phyloP scores from a whole-genome alignment of 1,140 invertebrate species.

The Zaprionus capensis region DNA sequence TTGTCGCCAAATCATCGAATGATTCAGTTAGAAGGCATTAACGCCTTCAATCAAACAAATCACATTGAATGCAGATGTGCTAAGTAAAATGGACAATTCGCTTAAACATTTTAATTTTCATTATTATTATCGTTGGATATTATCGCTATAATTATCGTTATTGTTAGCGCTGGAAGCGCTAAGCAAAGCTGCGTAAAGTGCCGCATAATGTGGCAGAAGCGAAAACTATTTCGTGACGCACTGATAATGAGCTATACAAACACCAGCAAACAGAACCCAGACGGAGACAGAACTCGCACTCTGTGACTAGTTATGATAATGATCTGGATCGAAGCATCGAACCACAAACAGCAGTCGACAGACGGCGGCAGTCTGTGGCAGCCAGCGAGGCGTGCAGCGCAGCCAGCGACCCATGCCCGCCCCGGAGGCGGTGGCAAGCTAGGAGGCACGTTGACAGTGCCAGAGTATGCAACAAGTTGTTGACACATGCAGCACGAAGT shows the following conservation, averaged over 20 bases:
- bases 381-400: slow-evolving; percentile 47
- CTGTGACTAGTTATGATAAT: slow-evolving; percentile 35
- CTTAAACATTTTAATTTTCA: slow-evolving; percentile 11
- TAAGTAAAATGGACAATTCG: slow-evolving; percentile 18
- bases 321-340: slow-evolving; percentile 40
- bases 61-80: slow-evolving; percentile 29
- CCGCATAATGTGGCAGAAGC: slow-evolving; percentile 52
- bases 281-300: slow-evolving; percentile 25
- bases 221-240: slow-evolving; percentile 56
- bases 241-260: slow-evolving; percentile 54
- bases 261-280: slow-evolving; percentile 4
- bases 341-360: slow-evolving; percentile 31
- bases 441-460: slow-evolving; percentile 31
- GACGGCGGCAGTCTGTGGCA: slow-evolving; percentile 5
- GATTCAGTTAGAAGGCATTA: slow-evolving; percentile 4
- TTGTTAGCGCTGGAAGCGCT: slow-evolving; percentile 27
- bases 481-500: slow-evolving; percentile 49
- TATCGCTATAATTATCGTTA: slow-evolving; percentile 6
- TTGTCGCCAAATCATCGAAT: neutral
- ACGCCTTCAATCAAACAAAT: slow-evolving; percentile 27
- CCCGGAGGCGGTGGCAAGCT: neutral
- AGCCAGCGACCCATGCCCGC: slow-evolving; percentile 44
- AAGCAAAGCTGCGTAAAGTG: slow-evolving; percentile 28
- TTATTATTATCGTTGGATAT: slow-evolving; percentile 15
- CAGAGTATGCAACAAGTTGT: slow-evolving; percentile 61